Percentiles rank a stretch among this genome's conserved stretches.
Evolutionary conservation across 2,888 invertebrate genomes (phyloP).

Genomic region (Epistrophe grossulariae): DNA sequence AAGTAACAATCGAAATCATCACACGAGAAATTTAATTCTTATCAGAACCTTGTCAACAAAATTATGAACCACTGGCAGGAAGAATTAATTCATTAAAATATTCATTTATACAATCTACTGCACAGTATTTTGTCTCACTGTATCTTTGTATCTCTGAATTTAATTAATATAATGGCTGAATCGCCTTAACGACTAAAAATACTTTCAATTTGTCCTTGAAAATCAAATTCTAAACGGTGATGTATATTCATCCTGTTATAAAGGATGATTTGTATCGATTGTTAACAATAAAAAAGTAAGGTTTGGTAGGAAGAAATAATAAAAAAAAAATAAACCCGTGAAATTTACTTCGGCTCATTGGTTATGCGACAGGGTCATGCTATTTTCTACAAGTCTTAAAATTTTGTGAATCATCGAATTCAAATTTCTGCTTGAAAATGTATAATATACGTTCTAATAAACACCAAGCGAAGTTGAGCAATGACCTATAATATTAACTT

Average conservation of each 20-base stretch:
- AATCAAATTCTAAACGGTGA: neutral
- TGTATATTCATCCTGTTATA: neutral
- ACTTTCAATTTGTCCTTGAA: neutral
- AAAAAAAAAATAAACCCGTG: neutral
- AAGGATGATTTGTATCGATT: neutral
- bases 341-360: neutral
- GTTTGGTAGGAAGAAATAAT: neutral
- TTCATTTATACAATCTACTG: neutral
- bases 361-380: neutral
- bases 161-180: neutral
- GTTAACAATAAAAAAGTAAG: neutral
- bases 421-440: neutral
- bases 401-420: conserved; percentile 5
- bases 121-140: neutral
- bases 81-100: neutral
- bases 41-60: too few relatives aligned
- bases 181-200: neutral
- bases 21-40: too few relatives aligned
- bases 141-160: neutral
- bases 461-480: neutral
- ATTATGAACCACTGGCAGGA: too few relatives aligned
- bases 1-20: too few relatives aligned
- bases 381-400: neutral
- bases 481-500: conserved; percentile 24
- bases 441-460: neutral